These are phyloP conservation scores for Microtus richardsoni DNA, from an alignment of 2,113 vertebrate species.

Conservation along the genomic window DNA sequence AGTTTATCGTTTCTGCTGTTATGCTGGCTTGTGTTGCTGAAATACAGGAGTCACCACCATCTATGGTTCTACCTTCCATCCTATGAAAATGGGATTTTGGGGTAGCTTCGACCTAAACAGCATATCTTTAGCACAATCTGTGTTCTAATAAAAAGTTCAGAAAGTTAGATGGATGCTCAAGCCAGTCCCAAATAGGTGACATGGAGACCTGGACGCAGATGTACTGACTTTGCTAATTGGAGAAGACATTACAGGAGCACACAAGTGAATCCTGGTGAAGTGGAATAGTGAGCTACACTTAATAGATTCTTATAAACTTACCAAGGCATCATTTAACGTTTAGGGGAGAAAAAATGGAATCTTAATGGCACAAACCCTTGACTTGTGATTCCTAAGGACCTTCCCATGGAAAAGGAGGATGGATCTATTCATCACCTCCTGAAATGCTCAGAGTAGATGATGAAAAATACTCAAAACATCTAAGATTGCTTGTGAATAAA, in stretches of 20 bases:
- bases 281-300: background rate
- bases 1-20: background rate
- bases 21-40: background rate
- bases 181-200: background rate
- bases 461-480: background rate
- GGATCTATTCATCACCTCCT: background rate
- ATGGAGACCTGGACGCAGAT: background rate
- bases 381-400: background rate
- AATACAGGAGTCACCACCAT: background rate
- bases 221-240: background rate
- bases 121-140: background rate
- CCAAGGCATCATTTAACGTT: background rate
- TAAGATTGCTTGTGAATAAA: background rate
- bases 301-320: background rate
- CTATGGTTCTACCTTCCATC: rapidly evolving
- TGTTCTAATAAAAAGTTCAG: background rate
- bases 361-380: background rate
- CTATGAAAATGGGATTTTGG: background rate
- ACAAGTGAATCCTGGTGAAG: background rate
- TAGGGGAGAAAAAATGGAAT: background rate
- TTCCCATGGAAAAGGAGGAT: background rate
- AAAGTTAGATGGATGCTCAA: background rate
- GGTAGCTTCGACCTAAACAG: background rate
- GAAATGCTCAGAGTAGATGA: background rate
- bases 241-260: background rate